Base-by-base conservation (phyloP, 2,888 invertebrate species). In the Sarcophaga caerulescens region DNA sequence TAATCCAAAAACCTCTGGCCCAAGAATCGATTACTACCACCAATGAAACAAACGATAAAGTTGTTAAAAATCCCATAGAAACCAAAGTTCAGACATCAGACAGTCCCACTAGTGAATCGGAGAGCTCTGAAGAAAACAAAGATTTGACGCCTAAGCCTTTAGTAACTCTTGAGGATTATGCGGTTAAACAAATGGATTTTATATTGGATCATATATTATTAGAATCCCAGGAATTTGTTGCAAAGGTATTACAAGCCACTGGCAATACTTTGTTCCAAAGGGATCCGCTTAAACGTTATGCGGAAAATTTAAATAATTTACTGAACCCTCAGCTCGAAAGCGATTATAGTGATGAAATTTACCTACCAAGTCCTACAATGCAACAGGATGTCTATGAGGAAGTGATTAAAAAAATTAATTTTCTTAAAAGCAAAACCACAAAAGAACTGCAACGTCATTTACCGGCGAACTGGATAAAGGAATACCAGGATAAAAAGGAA, bases 141-240 rank as follows among this genome's bases (percentile, higher is more conserved):
- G 8, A 14, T 12, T 52, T 4, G 6, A 63, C 14, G 6, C 17
- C 45, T 2, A 78, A 59, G 35, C 6, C 71, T 1, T 1, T 19
- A 12, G 44, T 69, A 23, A 19, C 63, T 1, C 59, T 87, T n/a
- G 83, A 87, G 14, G 79, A 77, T 12, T 87, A 87, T 70, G 84
- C 84, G 4, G 60, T 84, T 1, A 70, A 73, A 8, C 81, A 87
- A 76, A 84, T 87, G 79, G 73, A 77, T 60, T 85, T 81, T 35
- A 84, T 87, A 17, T 57, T 87, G n/a, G 68, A 87, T 74, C 77
- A 87, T 14, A 69, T 87, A 17, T 45, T 87, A 0, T 17, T 60
- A 5, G 68, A 85, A 19, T 84, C 66, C 10, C 84, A 85, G 63
- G 76, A 76, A 21, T 85, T 87, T 79, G 76, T 85, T 0, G 52